These are phyloP conservation scores for Enteromius radiatus DNA, from an alignment of 2,797 vertebrate species.

Conservation along the genomic window DNA sequence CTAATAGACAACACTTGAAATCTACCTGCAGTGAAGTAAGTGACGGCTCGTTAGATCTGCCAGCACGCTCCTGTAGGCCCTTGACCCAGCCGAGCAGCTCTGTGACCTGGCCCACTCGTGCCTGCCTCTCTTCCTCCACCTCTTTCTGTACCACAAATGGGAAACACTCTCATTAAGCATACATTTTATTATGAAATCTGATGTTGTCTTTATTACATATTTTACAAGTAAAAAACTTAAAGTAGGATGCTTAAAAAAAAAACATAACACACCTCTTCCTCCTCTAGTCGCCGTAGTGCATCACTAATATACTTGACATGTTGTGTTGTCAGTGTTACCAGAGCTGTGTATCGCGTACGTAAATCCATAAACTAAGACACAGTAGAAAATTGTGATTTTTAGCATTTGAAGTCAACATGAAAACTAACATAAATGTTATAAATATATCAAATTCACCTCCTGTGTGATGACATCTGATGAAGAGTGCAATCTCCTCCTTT, in stretches of 20 bases:
- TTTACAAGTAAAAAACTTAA: not conserved
- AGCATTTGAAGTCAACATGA: not conserved
- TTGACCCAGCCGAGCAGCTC: conserved; percentile 90
- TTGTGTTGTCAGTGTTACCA: conserved; percentile 96
- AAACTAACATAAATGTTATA: not conserved
- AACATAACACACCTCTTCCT: conserved; percentile 86
- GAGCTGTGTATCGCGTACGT: conserved; percentile 93
- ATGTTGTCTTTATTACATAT: not conserved
- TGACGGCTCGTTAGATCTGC: conserved; percentile 83
- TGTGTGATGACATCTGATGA: conserved; percentile 95
- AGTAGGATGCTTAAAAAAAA: not conserved
- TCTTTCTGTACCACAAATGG: conserved; percentile 82
- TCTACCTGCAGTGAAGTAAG: conserved; percentile 91
- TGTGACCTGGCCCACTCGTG: conserved; percentile 89
- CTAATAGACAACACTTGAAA: not conserved
- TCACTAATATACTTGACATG: conserved; percentile 99
- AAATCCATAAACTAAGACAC: conserved; percentile 92
- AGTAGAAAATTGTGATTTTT: conserved; percentile 15
- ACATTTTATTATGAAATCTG: not conserved
- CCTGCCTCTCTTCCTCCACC: conserved; percentile 95
- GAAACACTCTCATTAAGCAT: not conserved
- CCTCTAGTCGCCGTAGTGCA: conserved; percentile 89
- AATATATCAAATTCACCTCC: conserved; percentile 80
- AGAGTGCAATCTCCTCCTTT: conserved; percentile 91
- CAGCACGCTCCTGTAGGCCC: conserved; percentile 79